Evolutionary conservation across 1,140 invertebrate species (phyloP).

Genomic region (Palaemon carinicauda): DNA sequence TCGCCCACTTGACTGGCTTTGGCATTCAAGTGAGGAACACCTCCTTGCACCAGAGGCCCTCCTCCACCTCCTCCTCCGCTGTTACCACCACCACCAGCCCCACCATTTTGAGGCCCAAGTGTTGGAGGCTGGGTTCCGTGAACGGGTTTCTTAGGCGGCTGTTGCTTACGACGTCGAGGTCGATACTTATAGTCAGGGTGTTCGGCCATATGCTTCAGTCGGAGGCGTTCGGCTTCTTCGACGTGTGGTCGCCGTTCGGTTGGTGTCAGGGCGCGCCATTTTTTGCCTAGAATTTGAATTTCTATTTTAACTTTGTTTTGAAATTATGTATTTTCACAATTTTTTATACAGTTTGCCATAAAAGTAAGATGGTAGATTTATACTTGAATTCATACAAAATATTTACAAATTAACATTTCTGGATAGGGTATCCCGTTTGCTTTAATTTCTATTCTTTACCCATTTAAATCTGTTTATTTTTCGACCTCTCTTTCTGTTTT

Average conservation of each 20-base stretch:
- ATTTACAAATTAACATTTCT: too few relatives aligned
- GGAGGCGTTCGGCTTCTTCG: constrained; percentile 90
- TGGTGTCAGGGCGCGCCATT: constrained; percentile 92
- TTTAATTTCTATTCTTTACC: too few relatives aligned
- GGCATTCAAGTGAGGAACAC: background rate
- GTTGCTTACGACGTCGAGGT: constrained; percentile 86
- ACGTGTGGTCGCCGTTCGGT: constrained; percentile 90
- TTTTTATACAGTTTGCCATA: too few relatives aligned
- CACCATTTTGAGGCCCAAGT: background rate
- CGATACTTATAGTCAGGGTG: constrained; percentile 98
- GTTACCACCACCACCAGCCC: background rate
- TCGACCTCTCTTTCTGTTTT: too few relatives aligned
- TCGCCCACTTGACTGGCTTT: background rate
- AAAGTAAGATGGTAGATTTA: too few relatives aligned
- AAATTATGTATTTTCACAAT: too few relatives aligned
- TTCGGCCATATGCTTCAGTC: constrained; percentile 95
- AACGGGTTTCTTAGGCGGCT: constrained; percentile 60
- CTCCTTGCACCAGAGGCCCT: background rate
- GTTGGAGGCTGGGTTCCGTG: constrained; percentile 17
- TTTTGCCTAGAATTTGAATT: constrained; percentile 77
- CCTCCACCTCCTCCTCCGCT: background rate
- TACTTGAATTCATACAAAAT: too few relatives aligned
- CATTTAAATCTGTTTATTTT: too few relatives aligned
- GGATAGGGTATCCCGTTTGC: too few relatives aligned
- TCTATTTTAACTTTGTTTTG: too few relatives aligned